phyloP scores from a whole-genome alignment of 1,140 invertebrate species.

The Macrobrachium nipponense region DNA sequence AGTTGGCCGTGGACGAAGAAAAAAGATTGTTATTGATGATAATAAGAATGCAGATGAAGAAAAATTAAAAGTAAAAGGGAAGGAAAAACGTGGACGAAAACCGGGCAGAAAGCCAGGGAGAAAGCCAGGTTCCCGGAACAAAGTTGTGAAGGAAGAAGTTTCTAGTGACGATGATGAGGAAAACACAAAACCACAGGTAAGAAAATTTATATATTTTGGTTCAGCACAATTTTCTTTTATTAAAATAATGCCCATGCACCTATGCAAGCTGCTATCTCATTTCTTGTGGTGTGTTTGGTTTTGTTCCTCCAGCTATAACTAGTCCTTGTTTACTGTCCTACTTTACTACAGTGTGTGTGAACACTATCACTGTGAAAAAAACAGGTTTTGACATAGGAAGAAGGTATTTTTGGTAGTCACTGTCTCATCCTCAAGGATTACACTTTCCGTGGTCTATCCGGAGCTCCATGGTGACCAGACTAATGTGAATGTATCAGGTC shows the following conservation, averaged over 20 bases:
- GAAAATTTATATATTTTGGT: background rate
- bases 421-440: too few species aligned
- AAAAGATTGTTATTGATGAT: slow-evolving; percentile 34
- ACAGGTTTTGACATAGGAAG: too few species aligned
- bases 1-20: background rate
- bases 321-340: too few species aligned
- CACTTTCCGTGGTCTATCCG: too few species aligned
- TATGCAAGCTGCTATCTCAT: too few species aligned
- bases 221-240: background rate
- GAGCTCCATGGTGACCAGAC: too few species aligned
- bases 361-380: too few species aligned
- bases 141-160: slow-evolving; percentile 26
- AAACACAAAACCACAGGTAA: slow-evolving; percentile 47
- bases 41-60: slow-evolving; percentile 49
- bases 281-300: too few species aligned
- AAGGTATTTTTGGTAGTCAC: too few species aligned
- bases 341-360: too few species aligned
- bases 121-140: slow-evolving; percentile 31
- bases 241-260: background rate
- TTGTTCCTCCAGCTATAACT: too few species aligned
- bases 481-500: too few species aligned
- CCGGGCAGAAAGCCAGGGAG: slow-evolving; percentile 36
- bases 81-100: slow-evolving; percentile 62
- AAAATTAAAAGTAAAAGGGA: slow-evolving; percentile 46
- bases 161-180: slow-evolving; percentile 45